Base-by-base conservation (phyloP, 2,888 invertebrate species). In the Brachyopa scutellaris region DNA sequence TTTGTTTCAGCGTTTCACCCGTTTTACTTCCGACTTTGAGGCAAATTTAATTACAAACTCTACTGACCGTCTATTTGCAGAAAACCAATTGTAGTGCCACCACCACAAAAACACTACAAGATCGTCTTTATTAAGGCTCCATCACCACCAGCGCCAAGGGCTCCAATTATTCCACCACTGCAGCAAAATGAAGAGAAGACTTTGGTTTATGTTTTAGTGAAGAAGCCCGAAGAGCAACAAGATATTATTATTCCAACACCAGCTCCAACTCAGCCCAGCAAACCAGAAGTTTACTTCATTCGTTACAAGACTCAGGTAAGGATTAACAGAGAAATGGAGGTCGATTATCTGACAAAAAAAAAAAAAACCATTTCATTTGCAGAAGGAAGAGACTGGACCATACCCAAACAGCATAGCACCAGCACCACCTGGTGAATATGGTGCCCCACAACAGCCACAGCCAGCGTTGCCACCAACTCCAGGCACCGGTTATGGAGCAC, bases 21-120 rank as follows among this genome's bases (percentile, higher is more conserved):
- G 5, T 31, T 76, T 67, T 47, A 59, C 73, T 59, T 76, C 67
- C 76, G 74, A 82, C 40, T 67, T 53, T 79, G 38, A 59, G 55
- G 49, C 53, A 42, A 70, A 42, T 55, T 49, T 59, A 69, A 76
- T 67, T 79, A 42, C 49, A 76, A 3, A 15, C 13, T 36, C 1
- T 45, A 47, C 4, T 31, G 21, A 29, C n/a, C 51, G 33, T 31
- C 21, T 64, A 40, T 21, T 80, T 76, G 0, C 9, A 93, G 92
- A 85, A 93, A 92, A 88, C 92, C 91, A 13, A 91, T 92, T 84
- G 87, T 88, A 57, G 91, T 92, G 40, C 91, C 92, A 19, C 91
- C 93, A 19, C 93, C 95, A n/a, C 95, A 95, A 89, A 95, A 95
- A 86, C 95, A 95, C 88, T 95, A 95, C 92, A 95, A 95, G 89